phyloP scores from a whole-genome alignment of 2,113 vertebrate species.

The Mobula birostris region DNA sequence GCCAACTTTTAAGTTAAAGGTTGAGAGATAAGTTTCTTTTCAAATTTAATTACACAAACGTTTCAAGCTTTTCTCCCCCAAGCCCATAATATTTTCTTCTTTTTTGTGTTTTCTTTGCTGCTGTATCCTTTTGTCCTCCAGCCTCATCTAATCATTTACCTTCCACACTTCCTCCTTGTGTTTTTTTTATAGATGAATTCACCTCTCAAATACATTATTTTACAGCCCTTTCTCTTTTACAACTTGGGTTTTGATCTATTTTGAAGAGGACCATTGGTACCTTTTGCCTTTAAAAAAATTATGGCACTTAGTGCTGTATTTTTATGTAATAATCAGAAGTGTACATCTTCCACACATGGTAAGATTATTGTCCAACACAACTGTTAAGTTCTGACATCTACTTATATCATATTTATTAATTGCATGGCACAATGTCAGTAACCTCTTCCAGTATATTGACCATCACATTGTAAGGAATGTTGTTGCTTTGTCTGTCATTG shows the following conservation, averaged over 20 bases:
- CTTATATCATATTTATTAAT: background rate
- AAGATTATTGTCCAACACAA: background rate
- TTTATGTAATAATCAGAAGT: background rate
- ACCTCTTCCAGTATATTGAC: background rate
- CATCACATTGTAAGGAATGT: background rate
- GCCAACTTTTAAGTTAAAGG: background rate
- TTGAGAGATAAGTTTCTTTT: background rate
- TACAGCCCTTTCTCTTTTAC: background rate
- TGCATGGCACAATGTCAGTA: background rate
- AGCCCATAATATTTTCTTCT: background rate
- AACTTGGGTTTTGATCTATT: background rate
- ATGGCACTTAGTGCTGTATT: background rate
- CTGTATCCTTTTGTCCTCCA: background rate
- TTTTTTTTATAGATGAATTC: background rate
- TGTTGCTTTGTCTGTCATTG: background rate
- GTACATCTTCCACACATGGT: background rate
- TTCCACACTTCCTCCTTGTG: background rate
- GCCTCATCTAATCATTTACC: background rate
- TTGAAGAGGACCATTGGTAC: background rate
- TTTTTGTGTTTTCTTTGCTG: background rate
- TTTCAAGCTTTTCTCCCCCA: background rate
- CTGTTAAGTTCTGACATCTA: background rate
- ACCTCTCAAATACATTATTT: background rate
- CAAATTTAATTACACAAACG: too few species aligned
- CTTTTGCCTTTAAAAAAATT: too few species aligned